Evolutionary conservation across 2,888 invertebrate species (phyloP).

Genomic region (Homarus gammarus): DNA sequence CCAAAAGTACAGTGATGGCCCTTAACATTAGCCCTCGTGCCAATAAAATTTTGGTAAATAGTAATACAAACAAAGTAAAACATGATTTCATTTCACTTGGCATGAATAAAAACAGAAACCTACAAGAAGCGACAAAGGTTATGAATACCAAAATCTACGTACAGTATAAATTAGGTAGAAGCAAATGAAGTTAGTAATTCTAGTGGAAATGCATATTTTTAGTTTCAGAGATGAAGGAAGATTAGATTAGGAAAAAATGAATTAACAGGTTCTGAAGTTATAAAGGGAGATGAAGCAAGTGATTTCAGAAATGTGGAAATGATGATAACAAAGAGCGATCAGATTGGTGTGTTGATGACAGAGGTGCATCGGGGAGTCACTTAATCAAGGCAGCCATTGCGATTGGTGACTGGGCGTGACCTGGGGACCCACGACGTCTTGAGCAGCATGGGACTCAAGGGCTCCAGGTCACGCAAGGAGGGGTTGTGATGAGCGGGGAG

Average conservation of each 20-base stretch:
- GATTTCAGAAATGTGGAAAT: constrained; percentile 5
- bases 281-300: constrained; percentile 10
- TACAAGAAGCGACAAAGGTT: constrained; percentile 52
- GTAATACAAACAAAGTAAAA: constrained; percentile 42
- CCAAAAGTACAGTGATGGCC: constrained; percentile 63
- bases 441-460: constrained; percentile 38
- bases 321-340: not conserved
- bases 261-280: constrained; percentile 11
- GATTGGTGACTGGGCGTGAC: constrained; percentile 38
- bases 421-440: constrained; percentile 55
- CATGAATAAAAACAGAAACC: constrained; percentile 46
- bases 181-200: constrained; percentile 54
- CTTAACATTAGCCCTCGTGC: constrained; percentile 71
- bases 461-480: constrained; percentile 46
- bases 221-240: constrained; percentile 13
- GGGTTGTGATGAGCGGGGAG: constrained; percentile 41
- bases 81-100: constrained; percentile 46
- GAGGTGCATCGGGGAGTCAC: constrained; percentile 11
- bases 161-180: constrained; percentile 52
- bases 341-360: constrained; percentile 18
- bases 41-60: constrained; percentile 51
- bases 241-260: not conserved
- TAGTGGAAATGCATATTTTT: constrained; percentile 22
- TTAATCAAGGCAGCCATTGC: constrained; percentile 49
- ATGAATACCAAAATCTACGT: constrained; percentile 58